Base-by-base conservation (phyloP, 2,797 vertebrate genomes). In the Pseudochromis fuscus region DNA sequence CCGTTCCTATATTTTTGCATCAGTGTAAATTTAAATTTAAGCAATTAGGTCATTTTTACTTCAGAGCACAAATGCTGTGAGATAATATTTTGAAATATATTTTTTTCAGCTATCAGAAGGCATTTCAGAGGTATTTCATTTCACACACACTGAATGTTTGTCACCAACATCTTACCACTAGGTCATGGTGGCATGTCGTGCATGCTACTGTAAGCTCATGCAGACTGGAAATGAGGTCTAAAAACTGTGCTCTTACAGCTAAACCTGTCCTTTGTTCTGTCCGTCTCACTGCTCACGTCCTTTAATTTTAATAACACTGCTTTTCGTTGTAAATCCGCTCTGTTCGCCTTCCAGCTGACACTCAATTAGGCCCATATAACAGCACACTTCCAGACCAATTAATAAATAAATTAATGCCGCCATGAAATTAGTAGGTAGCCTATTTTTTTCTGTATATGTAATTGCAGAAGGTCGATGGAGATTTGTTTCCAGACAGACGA, bases 101-200 rank as follows among this genome's bases (percentile, higher is more conserved):
- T 89, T 94, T 93, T 91, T 94, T 83, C 92, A 94, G 93, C 93
- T 91, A 94, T 94, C 94, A 94, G 91, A 94, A 93, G 94, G 90
- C 93, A 94, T 93, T 94, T 92, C 92, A 91, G 92, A 94, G 93
- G 93, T 94, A 94, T 93, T 94, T 92, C 92, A 89, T 91, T 93
- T 87, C 88, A 90, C 93, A 92, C 92, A 93, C 88, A 92, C 92
- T 90, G 90, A 92, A 94, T 94, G 92, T 94, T 93, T 92, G 88
- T 91, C 89, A 88, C 87, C 83, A 88, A 91, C 90, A 91, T 92
- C n/a, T 89, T 90, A 80, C 82, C 72, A 86, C 60, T 87, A 89
- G 86, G 75, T 89, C 85, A 87, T 88, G 90, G 92, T 93, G 92
- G 94, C 91, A 94, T 93, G 92, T 93, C 79, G 81, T 94, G 92